Base-by-base conservation (phyloP, 2,888 invertebrate species). In the Diaprepes abbreviatus region DNA sequence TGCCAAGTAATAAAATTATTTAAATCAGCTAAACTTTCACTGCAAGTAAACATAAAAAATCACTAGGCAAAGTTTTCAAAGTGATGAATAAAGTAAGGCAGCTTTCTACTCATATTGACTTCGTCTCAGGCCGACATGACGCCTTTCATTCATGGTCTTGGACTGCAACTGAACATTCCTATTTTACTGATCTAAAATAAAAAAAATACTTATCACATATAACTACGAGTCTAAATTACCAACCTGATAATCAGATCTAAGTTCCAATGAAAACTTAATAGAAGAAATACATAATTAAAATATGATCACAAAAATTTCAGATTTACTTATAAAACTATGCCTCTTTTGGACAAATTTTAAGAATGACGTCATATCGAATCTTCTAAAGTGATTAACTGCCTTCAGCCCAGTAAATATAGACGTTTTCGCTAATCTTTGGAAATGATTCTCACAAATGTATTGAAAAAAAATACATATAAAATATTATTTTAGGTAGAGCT, bases 391-490 rank as follows among this genome's bases (percentile, higher is more conserved):
- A 86, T 98, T 98, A 62, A 96, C 93, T 0, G 97, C 97, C 84
- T 96, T 96, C 70, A 97, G 86, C 1, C 96, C 96, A 35, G 97
- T 97, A 85, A 97, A 97, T 89, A 97, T 96, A 21, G 95, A 96
- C 70, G 93, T 94, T 80, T 96, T 94, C 0, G 96, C 93, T 67
- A 97, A 87, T 63, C 96, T 90, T 86, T 97, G 97, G 87, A 98
- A 98, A 85, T 98, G 97, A 84, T 98, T 97, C 86, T 98, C 97
- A 85, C 97, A 98, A 80, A 98, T 98, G 81, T 97, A 98, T 97
- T 97, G 55, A 43, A 73, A 71, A 12, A 71, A 16, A n/a, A n/a
- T n/a, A n/a, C n/a, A n/a, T n/a, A n/a, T n/a, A n/a, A n/a, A n/a
- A n/a, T n/a, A n/a, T n/a, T n/a, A n/a, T n/a, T n/a, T n/a, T n/a